Percentiles rank a stretch among this genome's conserved stretches.
Conservation (phyloP, 2,113 vertebrate genomes). For the Brienomyrus longianalis region DNA sequence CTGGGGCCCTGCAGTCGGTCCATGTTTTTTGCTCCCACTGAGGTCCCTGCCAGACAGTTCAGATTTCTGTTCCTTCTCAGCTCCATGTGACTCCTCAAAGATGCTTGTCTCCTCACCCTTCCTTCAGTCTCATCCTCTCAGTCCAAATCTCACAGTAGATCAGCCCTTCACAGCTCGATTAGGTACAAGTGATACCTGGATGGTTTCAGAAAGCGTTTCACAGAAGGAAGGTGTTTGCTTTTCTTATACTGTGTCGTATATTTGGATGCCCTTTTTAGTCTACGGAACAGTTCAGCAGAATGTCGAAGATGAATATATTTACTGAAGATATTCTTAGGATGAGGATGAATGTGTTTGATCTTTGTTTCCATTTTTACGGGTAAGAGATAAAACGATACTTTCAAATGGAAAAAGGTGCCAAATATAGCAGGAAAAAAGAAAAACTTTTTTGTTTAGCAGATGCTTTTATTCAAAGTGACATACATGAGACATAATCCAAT, state of each 20-base stretch:
- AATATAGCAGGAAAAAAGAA: conserved; percentile 12
- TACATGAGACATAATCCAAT: neutral
- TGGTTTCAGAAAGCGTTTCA: neutral
- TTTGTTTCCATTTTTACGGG: conserved; percentile 24
- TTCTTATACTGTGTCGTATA: neutral
- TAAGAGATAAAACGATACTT: conserved; percentile 27
- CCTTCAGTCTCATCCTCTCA: conserved; percentile 39
- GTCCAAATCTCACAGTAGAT: conserved; percentile 23
- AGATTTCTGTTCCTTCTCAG: too few relatives aligned
- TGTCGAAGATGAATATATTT: conserved; percentile 22
- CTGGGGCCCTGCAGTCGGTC: neutral
- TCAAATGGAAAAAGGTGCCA: conserved; percentile 1
- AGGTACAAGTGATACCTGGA: neutral
- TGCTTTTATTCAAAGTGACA: neutral
- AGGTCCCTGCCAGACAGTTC: neutral
- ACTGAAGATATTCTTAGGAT: conserved; percentile 29
- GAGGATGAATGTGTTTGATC: conserved; percentile 39
- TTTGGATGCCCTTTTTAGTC: neutral
- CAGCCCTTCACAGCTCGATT: neutral
- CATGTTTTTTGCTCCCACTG: neutral
- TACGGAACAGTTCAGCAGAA: conserved; percentile 15
- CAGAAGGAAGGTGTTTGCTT: neutral
- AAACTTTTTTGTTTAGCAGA: neutral
- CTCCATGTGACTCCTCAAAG: neutral
- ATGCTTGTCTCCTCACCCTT: conserved; percentile 8